Evolutionary conservation across 1,140 invertebrate genomes (phyloP).

Genomic region (Drosophila truncata): DNA sequence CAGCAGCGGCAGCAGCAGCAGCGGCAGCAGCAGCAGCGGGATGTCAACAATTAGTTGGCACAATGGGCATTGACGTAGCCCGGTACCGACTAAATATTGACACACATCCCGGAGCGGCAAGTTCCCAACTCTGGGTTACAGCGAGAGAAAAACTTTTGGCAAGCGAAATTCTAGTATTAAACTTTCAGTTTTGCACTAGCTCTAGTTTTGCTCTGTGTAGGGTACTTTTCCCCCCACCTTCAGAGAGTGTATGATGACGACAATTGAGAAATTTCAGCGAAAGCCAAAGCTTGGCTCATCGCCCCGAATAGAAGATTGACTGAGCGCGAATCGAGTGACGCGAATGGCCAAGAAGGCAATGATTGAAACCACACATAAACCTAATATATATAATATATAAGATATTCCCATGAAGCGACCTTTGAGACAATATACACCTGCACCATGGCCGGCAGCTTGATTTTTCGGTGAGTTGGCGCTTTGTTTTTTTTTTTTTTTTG

Average conservation of each 20-base stretch:
- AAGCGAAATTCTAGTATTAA: not conserved
- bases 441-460: not conserved
- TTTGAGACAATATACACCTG: slow-evolving; percentile 18
- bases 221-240: slow-evolving; percentile 34
- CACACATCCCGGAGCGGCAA: slow-evolving; percentile 26
- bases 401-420: not conserved
- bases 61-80: slow-evolving; percentile 45
- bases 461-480: slow-evolving; percentile 17
- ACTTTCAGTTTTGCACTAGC: not conserved
- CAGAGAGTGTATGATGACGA: slow-evolving; percentile 29
- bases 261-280: slow-evolving; percentile 53
- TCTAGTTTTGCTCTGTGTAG: not conserved
- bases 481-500: not conserved
- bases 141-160: slow-evolving; percentile 3
- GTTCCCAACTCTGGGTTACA: slow-evolving; percentile 17
- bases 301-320: slow-evolving; percentile 27
- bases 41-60: slow-evolving; percentile 60
- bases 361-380: not conserved
- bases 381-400: not conserved
- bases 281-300: slow-evolving; percentile 31
- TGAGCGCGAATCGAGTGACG: not conserved
- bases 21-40: slow-evolving; percentile 5
- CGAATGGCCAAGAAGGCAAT: not conserved
- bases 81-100: slow-evolving; percentile 39
- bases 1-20: not conserved